Base-by-base conservation (phyloP, 2,797 vertebrate genomes). In the Hipposideros larvatus region DNA sequence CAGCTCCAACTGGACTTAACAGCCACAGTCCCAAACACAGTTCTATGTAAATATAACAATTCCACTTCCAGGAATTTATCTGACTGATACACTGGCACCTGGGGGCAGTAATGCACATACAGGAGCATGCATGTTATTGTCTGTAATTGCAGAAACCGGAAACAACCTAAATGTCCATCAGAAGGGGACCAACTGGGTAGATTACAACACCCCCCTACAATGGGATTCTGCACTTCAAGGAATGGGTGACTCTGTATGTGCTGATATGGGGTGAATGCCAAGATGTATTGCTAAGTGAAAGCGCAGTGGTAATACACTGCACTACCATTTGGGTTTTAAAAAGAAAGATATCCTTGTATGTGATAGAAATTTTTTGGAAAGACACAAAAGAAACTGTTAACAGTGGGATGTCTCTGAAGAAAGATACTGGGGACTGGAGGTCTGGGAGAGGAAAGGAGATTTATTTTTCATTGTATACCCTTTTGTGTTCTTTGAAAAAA, bases 311-410 rank as follows among this genome's bases (percentile, higher is more conserved):
- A 71, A 95, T 94, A 80, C 71, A 77, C 57, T 22, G 74, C n/a
- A 24, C 85, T 95, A 85, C 91, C 88, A 84, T 92, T 96, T 77
- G 90, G 77, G 63, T 78, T 95, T 95, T 95, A 48, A 92, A 96
- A 95, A 80, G 79, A 61, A 93, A 96, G 91, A 95, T 94, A 96
- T 65, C 78, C 96, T 97, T 75, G 74, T 89, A 84, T 1, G 37
- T 94, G 95, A 94, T 92, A 94, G 94, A 97, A 95, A 94, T 77
- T 94, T 96, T 97, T 96, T 93, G 88, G 90, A 95, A 87, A 96
- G 89, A 92, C 94, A 96, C 94, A 94, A 97, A 97, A 97, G 94
- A 78, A 96, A 86, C 94, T 63, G 85, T 77, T 94, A 96, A 85
- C 97, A 95, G 97, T 97, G 80, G 96, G 92, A 80, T 43, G 87